Evolutionary conservation across 2,113 vertebrate genomes (phyloP).

Genomic region (Cyrtonyx montezumae): DNA sequence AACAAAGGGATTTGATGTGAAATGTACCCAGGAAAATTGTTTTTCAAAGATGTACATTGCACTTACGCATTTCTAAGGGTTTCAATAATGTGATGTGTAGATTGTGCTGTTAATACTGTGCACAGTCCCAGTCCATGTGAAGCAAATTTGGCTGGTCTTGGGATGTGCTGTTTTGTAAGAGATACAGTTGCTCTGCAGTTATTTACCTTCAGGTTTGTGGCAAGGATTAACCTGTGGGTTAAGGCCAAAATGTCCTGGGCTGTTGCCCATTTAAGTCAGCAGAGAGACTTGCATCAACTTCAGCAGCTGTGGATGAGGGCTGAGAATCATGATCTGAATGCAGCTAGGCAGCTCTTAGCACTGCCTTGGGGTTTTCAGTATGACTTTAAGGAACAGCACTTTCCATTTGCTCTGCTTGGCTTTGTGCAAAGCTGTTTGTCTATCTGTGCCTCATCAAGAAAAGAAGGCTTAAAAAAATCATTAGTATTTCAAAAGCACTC

Average conservation of each 20-base stretch:
- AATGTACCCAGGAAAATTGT: neutral
- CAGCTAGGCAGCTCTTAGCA: neutral
- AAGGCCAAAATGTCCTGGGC: neutral
- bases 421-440: conserved; percentile 24
- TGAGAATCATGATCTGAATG: neutral
- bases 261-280: conserved; percentile 18
- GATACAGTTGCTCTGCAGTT: neutral
- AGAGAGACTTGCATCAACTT: neutral
- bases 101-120: neutral
- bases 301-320: neutral
- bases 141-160: neutral
- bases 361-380: neutral
- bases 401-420: neutral
- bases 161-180: neutral
- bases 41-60: neutral
- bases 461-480: conserved; percentile 37
- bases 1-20: neutral
- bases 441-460: conserved; percentile 25
- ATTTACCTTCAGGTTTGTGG: conserved; percentile 1
- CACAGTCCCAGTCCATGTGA: accelerated
- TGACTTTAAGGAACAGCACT: conserved; percentile 9
- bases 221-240: conserved; percentile 14
- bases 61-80: neutral
- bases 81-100: neutral
- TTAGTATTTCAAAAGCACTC: conserved; percentile 2